A percentile compares a stretch with the other conserved stretches of the same genome.
Evolutionary conservation across 2,888 invertebrate genomes (phyloP).

Genomic region (Vesta saturnalis): DNA sequence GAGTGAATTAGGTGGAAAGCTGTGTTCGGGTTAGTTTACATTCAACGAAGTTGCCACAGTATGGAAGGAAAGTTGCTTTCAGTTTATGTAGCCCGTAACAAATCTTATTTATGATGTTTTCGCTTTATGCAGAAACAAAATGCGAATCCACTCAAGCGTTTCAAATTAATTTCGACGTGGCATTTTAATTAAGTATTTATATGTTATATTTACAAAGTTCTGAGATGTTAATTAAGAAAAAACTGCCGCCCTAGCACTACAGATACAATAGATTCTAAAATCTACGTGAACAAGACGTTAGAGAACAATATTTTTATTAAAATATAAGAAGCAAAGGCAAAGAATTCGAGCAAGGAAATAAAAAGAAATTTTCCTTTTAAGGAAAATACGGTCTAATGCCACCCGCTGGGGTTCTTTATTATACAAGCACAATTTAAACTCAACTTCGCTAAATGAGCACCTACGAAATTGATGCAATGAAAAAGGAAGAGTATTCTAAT

Average conservation of each 20-base stretch:
- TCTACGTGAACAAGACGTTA: not conserved
- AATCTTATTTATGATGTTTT: constrained; percentile 53
- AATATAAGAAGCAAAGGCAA: constrained; percentile 14
- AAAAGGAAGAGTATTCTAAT: constrained; percentile 20
- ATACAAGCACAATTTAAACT: constrained; percentile 27
- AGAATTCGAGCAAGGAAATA: constrained; percentile 15
- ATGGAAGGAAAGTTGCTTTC: constrained; percentile 44
- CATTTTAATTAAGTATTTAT: not conserved
- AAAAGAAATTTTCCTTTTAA: constrained; percentile 18
- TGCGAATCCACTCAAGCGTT: constrained; percentile 43
- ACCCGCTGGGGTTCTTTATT: constrained; percentile 25
- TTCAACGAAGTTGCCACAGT: constrained; percentile 47
- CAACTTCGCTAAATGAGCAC: constrained; percentile 20
- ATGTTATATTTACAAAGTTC: not conserved
- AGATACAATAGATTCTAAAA: not conserved
- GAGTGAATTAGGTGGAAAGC: constrained; percentile 47
- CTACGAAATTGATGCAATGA: constrained; percentile 23
- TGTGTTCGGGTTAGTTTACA: constrained; percentile 42
- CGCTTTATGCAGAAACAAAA: constrained; percentile 40
- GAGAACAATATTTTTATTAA: not conserved
- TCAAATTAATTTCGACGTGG: constrained; percentile 14
- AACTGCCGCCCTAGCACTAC: not conserved
- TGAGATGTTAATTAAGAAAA: not conserved
- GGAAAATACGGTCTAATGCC: constrained; percentile 23
- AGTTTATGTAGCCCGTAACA: constrained; percentile 49